Base-by-base conservation (phyloP, 2,888 invertebrate genomes). In the Acanthosoma haemorrhoidale region DNA sequence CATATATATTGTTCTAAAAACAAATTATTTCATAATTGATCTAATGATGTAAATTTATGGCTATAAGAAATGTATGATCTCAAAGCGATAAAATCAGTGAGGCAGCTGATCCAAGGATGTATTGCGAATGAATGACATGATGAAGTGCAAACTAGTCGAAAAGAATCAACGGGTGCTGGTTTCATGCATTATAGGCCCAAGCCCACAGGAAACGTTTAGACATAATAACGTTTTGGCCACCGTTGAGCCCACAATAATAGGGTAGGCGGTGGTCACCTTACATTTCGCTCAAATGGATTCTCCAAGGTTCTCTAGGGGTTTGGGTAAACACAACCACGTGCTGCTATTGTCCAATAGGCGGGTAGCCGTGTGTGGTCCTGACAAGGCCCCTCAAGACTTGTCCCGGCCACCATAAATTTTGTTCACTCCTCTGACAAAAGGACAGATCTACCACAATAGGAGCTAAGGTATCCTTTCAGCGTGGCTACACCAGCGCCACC, bases 271-370 rank as follows among this genome's bases (percentile, higher is more conserved):
- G 43, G 43, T 13, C 11, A 43, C 8, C 16, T 11, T 39, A 39
- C 39, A 39, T 16, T 16, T 15, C 16, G 18, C 18, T 21, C 43
- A 21, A 43, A 43, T 43, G 43, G 43, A 43, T 43, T 21, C 25
- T 43, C 43, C 43, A 43, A 43, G 41, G 43, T 21, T 43, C 43
- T 43, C 43, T 15, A 21, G 43, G 43, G 43, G 43, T 63, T 63
- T 39, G 63, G 63, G 63, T 63, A 63, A 63, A 63, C 63, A 63
- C 39, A 39, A 63, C 63, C 63, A 63, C 63, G 63, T 63, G 63
- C 63, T 39, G 38, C 4, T 21, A 39, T 63, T 63, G 63, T 63
- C 21, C 39, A 8, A 6, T 9, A 13, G 6, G 11, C 13, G 6
- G 13, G 57, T 3, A n/a, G 6, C 4, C 15, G 38, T 63, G 63